Conservation (phyloP, 1,140 invertebrate genomes). For the Lordiphosa collinella region DNA sequence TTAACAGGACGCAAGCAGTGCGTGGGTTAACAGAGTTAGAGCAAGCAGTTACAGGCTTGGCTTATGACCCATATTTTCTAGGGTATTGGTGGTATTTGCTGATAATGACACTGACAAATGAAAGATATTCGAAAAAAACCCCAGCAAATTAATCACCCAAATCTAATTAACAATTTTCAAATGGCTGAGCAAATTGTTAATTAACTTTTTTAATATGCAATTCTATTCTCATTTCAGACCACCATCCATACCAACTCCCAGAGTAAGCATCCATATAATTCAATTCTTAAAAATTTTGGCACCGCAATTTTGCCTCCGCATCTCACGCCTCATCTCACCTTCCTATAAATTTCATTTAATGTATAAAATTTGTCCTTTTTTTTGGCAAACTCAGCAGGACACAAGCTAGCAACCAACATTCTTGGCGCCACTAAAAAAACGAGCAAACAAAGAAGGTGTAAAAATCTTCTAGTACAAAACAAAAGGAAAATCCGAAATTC, state of each 20-base stretch:
- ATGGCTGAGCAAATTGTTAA: no score
- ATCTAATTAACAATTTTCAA: no score
- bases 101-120: not conserved
- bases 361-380: conserved; percentile 11
- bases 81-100: no score
- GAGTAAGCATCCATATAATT: no score
- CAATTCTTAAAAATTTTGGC: no score
- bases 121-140: not conserved
- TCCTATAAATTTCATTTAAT: conserved; percentile 5
- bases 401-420: conserved; percentile 5
- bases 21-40: not conserved
- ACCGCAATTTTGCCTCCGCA: conserved; percentile 11
- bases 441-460: conserved; percentile 44
- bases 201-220: no score
- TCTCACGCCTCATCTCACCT: conserved; percentile 11
- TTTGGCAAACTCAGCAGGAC: conserved; percentile 63
- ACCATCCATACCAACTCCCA: no score
- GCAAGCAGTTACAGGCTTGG: conserved; percentile 3
- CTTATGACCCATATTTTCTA: no score
- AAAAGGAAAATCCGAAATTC: conserved; percentile 30
- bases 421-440: conserved; percentile 51
- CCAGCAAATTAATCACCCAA: no score
- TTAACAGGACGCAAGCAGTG: conserved; percentile 36
- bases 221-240: no score
- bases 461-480: conserved; percentile 32